These are phyloP conservation scores for Cephonodes hylas DNA, from an alignment of 2,888 invertebrate species.

Conservation along the genomic window DNA sequence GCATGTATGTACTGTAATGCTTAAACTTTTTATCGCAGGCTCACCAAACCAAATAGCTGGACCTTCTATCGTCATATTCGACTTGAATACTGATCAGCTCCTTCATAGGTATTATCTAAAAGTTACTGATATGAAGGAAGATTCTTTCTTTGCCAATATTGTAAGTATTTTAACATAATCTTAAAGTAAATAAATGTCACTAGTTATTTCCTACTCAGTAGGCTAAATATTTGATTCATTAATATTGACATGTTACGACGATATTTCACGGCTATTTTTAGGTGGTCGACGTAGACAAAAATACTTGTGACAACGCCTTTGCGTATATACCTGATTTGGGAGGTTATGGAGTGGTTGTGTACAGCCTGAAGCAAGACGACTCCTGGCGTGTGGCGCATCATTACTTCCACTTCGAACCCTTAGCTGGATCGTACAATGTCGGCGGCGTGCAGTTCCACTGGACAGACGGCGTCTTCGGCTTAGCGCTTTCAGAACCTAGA, in stretches of 20 bases:
- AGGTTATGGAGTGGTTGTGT: conserved; percentile 88
- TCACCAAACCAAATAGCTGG: conserved; percentile 80
- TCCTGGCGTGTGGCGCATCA: conserved; percentile 91
- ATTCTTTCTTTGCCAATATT: conserved; percentile 91
- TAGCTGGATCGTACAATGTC: conserved; percentile 88
- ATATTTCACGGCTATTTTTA: too few species aligned
- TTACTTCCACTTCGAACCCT: conserved; percentile 91
- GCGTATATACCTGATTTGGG: conserved; percentile 90
- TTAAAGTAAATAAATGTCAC: neutral
- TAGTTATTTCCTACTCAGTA: neutral
- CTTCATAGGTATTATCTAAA: conserved; percentile 86
- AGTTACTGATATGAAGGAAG: conserved; percentile 84
- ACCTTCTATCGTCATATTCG: conserved; percentile 85
- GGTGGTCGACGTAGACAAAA: conserved; percentile 85
- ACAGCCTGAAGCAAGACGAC: conserved; percentile 86
- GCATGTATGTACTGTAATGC: too few species aligned
- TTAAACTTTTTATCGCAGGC: conserved; percentile 34
- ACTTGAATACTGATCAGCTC: conserved; percentile 87
- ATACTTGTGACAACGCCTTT: conserved; percentile 87
- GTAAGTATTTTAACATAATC: conserved; percentile 69
- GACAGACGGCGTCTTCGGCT: conserved; percentile 90
- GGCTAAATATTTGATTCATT: neutral
- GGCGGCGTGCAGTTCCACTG: conserved; percentile 91
- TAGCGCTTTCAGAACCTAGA: conserved; percentile 84
- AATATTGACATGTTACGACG: too few species aligned